A percentile compares a stretch with the other conserved stretches of the same genome.
phyloP scores from a whole-genome alignment of 1,140 invertebrate species.

The Drosophila gunungcola region DNA sequence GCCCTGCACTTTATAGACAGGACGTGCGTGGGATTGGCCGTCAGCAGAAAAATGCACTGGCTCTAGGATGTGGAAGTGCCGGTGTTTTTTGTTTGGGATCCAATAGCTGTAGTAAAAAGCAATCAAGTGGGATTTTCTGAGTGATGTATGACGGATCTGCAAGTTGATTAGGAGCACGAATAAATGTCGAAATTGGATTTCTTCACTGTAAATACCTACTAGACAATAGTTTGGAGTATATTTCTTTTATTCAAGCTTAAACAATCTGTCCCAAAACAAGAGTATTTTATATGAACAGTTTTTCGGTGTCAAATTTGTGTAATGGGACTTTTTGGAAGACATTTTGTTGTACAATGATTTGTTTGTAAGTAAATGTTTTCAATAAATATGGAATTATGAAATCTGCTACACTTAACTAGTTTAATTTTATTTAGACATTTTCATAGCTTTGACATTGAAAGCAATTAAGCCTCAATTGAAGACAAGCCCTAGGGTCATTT shows the following conservation, averaged over 20 bases:
- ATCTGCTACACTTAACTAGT: too few relatives aligned
- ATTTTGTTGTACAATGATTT: too few relatives aligned
- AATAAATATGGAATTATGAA: too few relatives aligned
- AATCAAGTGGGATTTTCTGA: constrained; percentile 24
- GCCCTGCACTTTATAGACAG: constrained; percentile 40
- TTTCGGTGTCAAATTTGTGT: too few relatives aligned
- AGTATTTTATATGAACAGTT: too few relatives aligned
- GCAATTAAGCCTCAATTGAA: background rate
- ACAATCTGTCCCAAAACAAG: too few relatives aligned
- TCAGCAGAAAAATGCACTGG: constrained; percentile 33
- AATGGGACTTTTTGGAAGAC: too few relatives aligned
- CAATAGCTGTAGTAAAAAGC: constrained; percentile 4
- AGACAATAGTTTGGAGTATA: too few relatives aligned
- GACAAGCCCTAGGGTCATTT: background rate
- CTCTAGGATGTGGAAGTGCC: background rate
- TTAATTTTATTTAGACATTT: background rate
- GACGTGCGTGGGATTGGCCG: constrained; percentile 47
- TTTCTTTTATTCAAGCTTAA: too few relatives aligned
- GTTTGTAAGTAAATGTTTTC: too few relatives aligned
- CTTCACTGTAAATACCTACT: too few relatives aligned
- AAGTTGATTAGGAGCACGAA: constrained; percentile 14
- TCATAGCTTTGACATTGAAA: background rate
- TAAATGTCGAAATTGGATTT: constrained; percentile 1
- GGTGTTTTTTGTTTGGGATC: background rate
- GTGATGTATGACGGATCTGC: constrained; percentile 6